Evolutionary conservation across 1,140 invertebrate species (phyloP), one percentile per base, ranked within the genome.

Genomic region (Heliothis subflexa): DNA sequence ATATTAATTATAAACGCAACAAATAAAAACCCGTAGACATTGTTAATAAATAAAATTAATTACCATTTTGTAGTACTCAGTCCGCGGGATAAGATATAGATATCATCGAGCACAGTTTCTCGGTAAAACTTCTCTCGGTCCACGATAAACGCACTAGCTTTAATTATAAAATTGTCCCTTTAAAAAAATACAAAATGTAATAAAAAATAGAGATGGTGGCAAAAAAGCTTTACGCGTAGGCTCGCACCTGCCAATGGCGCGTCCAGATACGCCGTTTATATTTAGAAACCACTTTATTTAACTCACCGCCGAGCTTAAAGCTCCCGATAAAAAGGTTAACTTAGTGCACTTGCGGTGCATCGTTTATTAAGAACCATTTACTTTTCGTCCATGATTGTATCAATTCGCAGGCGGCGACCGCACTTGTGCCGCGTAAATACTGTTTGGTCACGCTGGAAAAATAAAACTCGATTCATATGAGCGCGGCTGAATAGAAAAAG

Each of bases 271-370:
- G 83, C 82, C 85, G 88, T 89, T 92, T 94, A 94, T 93, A 94
- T 94, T 90, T 94, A 94, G 91, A 93, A 93, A 92, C 86, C 90
- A 93, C 91, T 94, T 93, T 93, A 94, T 93, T 91, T 91, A 92
- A 90, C 88, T 87, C 89, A 89, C 89, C 89, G 91, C 85, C 87
- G 83, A 87, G 88, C 90, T 90, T 89, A 87, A 91, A 85, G 89
- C 89, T 87, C 83, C 83, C 78, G 88, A 92, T 91, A 92, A 92
- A 92, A 92, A 89, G 85, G 87, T 90, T 84, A 86, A 91, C 81
- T 85, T 83, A 86, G 82, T 85, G 81, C 88, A 81, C 80, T 88
- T 85, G 86, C 84, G 84, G 85, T 84, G 84, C 85, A 72, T 83
- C 83, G 83, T 88, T 87, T 89, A 88, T 90, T 90, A 91, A 88